Evolutionary conservation across 2,888 invertebrate species (phyloP).

Genomic region (Chrysopilus asiliformis): DNA sequence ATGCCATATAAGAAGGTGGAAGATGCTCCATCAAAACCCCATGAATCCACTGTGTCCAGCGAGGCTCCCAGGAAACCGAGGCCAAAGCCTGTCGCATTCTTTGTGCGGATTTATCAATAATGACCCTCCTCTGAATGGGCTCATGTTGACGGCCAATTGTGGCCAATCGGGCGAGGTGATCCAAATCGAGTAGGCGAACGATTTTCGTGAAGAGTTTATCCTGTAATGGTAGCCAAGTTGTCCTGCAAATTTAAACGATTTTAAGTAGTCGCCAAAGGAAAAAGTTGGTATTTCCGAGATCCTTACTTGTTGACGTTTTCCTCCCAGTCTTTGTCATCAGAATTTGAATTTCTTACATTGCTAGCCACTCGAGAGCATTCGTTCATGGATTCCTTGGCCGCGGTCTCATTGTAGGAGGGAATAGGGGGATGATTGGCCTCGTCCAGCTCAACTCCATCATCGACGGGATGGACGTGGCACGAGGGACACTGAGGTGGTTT

Average conservation of each 20-base stretch:
- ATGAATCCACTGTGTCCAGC: constrained; percentile 66
- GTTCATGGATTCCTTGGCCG: constrained; percentile 51
- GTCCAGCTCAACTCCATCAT: constrained; percentile 38
- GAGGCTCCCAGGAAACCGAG: constrained; percentile 57
- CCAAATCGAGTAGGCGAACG: constrained; percentile 49
- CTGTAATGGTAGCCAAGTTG: constrained; percentile 49
- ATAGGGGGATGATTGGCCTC: constrained; percentile 30
- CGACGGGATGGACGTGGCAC: constrained; percentile 31
- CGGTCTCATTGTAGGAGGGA: constrained; percentile 44
- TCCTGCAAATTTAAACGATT: constrained; percentile 31
- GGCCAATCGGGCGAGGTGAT: constrained; percentile 50
- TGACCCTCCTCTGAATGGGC: constrained; percentile 50
- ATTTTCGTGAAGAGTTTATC: constrained; percentile 51
- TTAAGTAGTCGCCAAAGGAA: neutral
- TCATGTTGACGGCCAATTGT: constrained; percentile 46
- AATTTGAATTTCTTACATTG: constrained; percentile 42
- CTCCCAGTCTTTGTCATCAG: constrained; percentile 52
- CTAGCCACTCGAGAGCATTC: constrained; percentile 54
- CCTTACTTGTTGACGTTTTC: constrained; percentile 47
- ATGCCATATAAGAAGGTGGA: constrained; percentile 49
- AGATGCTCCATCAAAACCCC: constrained; percentile 52
- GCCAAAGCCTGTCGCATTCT: constrained; percentile 54
- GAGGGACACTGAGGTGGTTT: constrained; percentile 33
- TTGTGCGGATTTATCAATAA: constrained; percentile 56
- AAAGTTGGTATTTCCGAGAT: neutral